These are phyloP conservation scores for Yponomeuta evonymella DNA, from an alignment of 2,888 invertebrate genomes.

Conservation along the genomic window DNA sequence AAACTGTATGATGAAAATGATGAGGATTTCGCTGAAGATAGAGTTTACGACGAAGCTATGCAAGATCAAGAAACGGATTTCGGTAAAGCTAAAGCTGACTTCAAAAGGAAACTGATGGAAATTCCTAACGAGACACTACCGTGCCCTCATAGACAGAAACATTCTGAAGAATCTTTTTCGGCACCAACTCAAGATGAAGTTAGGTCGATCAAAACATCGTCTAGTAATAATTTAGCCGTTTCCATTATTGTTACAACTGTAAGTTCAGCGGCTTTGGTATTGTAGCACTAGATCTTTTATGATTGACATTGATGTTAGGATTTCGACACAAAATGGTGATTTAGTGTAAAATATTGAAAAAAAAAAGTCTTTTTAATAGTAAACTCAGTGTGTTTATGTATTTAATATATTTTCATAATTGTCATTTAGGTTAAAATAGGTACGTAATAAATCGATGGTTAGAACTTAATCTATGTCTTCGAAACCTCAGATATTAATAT, in stretches of 20 bases:
- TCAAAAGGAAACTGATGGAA: constrained; percentile 52
- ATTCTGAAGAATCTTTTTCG: constrained; percentile 50
- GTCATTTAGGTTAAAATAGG: too few species aligned
- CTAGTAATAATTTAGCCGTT: constrained; percentile 25
- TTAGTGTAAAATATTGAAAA: not conserved
- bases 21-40: constrained; percentile 47
- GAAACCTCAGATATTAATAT: too few species aligned
- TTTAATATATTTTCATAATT: too few species aligned
- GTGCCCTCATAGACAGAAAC: constrained; percentile 54
- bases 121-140: constrained; percentile 58
- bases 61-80: constrained; percentile 56
- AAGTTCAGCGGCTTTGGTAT: not conserved
- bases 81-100: constrained; percentile 49
- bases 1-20: constrained; percentile 56
- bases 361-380: too few species aligned
- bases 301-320: not conserved
- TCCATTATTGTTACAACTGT: not conserved
- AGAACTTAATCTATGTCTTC: too few species aligned
- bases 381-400: too few species aligned
- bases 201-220: constrained; percentile 60
- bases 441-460: too few species aligned
- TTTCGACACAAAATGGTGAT: not conserved
- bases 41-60: constrained; percentile 57
- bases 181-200: constrained; percentile 69
- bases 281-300: not conserved